Evolutionary conservation across 2,113 vertebrate species (phyloP).

Genomic region (Guaruba guarouba): DNA sequence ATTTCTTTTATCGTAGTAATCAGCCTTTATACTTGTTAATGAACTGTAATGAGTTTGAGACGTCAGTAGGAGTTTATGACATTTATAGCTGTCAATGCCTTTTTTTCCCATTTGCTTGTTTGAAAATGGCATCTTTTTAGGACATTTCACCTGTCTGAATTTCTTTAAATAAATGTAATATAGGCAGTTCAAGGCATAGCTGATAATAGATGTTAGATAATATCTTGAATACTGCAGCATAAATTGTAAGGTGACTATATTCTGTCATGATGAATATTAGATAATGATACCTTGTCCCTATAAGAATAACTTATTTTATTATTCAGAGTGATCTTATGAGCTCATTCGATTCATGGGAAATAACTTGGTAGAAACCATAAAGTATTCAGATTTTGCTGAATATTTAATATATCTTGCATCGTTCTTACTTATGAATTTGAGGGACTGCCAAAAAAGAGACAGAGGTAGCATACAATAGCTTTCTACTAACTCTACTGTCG

Average conservation of each 20-base stretch:
- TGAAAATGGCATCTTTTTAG: conserved; percentile 26
- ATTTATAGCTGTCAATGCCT: conserved; percentile 3
- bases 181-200: conserved; percentile 11
- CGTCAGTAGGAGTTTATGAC: neutral
- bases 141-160: conserved; percentile 12
- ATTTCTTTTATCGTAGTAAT: conserved; percentile 11
- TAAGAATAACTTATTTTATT: conserved; percentile 55
- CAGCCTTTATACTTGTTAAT: conserved; percentile 28
- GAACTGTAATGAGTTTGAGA: conserved; percentile 22
- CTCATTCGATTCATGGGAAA: neutral
- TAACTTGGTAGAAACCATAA: conserved; percentile 25
- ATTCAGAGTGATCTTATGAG: conserved; percentile 46
- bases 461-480: neutral
- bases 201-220: conserved; percentile 40
- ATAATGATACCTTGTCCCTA: conserved; percentile 41
- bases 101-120: conserved; percentile 20
- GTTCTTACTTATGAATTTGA: conserved; percentile 8
- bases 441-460: neutral
- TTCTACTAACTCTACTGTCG: neutral
- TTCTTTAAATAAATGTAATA: conserved; percentile 34
- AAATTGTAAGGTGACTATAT: conserved; percentile 32
- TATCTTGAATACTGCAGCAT: conserved; percentile 1
- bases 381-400: conserved; percentile 42
- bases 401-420: conserved; percentile 32
- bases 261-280: conserved; percentile 35